Conservation (phyloP, 1,140 invertebrate species). For the Apis dorsata region DNA sequence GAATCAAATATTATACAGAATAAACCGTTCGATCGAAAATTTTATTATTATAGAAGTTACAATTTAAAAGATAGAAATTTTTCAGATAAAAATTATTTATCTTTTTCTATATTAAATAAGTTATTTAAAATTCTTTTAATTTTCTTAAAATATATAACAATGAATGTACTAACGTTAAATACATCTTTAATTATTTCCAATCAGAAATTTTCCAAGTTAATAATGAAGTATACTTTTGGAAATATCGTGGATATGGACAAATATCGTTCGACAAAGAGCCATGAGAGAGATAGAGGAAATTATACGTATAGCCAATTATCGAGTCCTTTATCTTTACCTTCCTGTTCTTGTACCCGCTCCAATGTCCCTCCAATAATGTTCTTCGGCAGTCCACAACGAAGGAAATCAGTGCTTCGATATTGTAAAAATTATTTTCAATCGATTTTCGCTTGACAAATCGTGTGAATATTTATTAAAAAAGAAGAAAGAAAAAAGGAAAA, state of each 20-base stretch:
- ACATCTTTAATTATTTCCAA: no score
- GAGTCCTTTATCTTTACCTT: conserved; percentile 30
- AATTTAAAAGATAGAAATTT: no score
- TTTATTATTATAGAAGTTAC: no score
- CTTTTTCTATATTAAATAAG: no score
- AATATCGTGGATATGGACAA: neutral
- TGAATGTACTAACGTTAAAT: neutral
- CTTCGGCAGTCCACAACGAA: conserved; percentile 22
- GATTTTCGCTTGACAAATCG: neutral
- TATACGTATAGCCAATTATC: conserved; percentile 17
- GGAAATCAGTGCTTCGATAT: conserved; percentile 1
- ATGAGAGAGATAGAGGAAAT: neutral
- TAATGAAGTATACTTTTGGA: neutral
- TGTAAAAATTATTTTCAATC: neutral
- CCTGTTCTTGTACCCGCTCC: conserved; percentile 11
- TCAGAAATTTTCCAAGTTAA: neutral
- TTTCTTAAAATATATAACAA: no score
- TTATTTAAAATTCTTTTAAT: no score
- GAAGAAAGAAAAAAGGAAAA: neutral
- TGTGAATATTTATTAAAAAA: neutral
- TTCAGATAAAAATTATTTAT: no score
- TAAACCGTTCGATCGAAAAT: no score
- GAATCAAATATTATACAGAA: neutral
- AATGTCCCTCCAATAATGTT: neutral
- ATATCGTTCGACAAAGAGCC: neutral